Evolutionary conservation across 2,797 vertebrate genomes (phyloP).

Genomic region (Sternotherus odoratus): DNA sequence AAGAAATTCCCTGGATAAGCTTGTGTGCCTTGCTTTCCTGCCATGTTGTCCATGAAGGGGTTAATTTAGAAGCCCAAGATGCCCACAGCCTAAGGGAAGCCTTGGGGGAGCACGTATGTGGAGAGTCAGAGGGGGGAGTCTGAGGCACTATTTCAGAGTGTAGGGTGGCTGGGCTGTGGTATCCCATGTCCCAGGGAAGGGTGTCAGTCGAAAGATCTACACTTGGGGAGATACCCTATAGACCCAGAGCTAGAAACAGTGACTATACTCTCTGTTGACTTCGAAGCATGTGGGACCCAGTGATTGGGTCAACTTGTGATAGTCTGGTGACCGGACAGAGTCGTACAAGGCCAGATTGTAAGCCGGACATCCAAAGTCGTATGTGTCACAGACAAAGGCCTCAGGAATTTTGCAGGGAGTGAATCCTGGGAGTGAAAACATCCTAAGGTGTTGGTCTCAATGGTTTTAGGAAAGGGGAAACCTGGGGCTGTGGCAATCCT

Average conservation of each 20-base stretch:
- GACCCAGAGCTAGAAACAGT: background rate
- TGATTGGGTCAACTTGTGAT: background rate
- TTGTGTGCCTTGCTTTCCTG: background rate
- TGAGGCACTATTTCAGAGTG: background rate
- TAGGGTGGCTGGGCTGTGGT: background rate
- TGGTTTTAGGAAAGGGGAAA: background rate
- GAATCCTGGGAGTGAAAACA: background rate
- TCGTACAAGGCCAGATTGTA: background rate
- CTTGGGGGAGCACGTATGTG: background rate
- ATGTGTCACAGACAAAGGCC: background rate
- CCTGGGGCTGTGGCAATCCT: background rate
- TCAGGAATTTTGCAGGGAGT: background rate
- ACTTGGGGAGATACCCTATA: background rate
- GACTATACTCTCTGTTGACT: background rate
- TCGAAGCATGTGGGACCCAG: background rate
- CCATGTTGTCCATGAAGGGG: background rate
- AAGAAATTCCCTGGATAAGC: no score
- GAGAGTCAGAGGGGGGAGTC: background rate
- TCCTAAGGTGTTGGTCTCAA: background rate
- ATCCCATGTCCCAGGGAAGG: background rate
- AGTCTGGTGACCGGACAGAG: background rate
- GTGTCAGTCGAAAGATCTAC: background rate
- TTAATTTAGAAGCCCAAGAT: background rate
- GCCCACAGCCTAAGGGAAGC: background rate
- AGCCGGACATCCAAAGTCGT: background rate